These are phyloP conservation scores for Melangyna quadrimaculata DNA, from an alignment of 2,888 invertebrate species.

Conservation along the genomic window DNA sequence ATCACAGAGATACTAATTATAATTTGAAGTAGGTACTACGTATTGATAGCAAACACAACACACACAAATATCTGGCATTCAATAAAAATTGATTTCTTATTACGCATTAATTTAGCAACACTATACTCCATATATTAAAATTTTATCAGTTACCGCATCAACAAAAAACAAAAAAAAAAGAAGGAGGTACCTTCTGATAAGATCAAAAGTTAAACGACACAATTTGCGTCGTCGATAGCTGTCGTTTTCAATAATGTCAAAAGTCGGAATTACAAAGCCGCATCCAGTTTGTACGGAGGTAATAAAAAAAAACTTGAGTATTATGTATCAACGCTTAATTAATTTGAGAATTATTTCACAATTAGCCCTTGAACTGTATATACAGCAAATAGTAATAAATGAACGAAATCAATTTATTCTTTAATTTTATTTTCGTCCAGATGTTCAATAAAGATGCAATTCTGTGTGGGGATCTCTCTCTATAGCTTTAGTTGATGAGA, in stretches of 20 bases:
- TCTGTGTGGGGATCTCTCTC: neutral
- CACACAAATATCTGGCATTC: neutral
- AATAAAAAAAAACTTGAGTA: neutral
- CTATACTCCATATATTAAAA: neutral
- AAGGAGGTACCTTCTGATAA: neutral
- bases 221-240: constrained; percentile 4
- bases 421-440: constrained; percentile 4
- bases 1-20: neutral
- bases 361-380: neutral
- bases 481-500: neutral
- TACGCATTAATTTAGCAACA: neutral
- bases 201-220: constrained; percentile 23
- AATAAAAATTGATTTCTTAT: neutral
- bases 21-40: constrained; percentile 3
- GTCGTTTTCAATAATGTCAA: neutral
- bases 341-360: constrained; percentile 5
- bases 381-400: neutral
- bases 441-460: constrained; percentile 18
- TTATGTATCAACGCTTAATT: neutral
- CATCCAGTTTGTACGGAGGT: neutral
- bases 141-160: neutral
- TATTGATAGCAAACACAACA: neutral
- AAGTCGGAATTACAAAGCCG: neutral
- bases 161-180: no score
- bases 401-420: neutral